Evolutionary conservation across 2,113 vertebrate species (phyloP), one percentile per base, ranked within the genome.

Genomic region (Eupsittula cactorum): DNA sequence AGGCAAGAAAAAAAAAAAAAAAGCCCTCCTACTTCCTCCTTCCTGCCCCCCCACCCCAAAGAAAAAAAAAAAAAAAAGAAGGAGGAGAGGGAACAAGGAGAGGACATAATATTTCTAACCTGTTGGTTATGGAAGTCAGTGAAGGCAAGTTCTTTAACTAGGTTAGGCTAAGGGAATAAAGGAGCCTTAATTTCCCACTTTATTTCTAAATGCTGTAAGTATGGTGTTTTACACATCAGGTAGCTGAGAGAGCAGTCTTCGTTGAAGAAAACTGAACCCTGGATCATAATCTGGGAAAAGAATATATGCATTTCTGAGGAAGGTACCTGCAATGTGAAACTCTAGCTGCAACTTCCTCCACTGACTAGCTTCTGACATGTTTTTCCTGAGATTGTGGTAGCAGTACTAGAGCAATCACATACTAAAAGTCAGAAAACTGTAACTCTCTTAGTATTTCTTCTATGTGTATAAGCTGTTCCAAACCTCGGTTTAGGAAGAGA

Each of bases 291-390:
- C 10, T 49, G 24, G 62, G 15, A 37, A 74, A 49, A 74, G 1
- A 16, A 4, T 6, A 41, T 60, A 46, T 1, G 0, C 0, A 1
- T 33, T 18, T 4, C 17, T 65, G 49, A 60, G 23, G 17, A 83
- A 64, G 19, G 18, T 50, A 37, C 8, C 25, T 59, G 6, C 3
- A 50, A 16, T 65, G 27, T 59, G 47, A 83, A 76, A 55, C 3
- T 21, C 7, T 29, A 63, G 8, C 10, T 60, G 9, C 7, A 91
- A 7, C 42, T 67, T 86, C 69, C 16, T 74, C 23, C 44, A 10
- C 5, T 44, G 39, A 33, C 16, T 50, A 35, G 1, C 35, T 77
- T 93, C 16, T 64, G 28, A 17, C 7, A 37, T 16, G 2, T 23
- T 75, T 78, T 67, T 62, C 21, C 24, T 71, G 67, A 67, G 50